phyloP scores from a whole-genome alignment of 1,140 invertebrate species.

The Pteromalus puparum region DNA sequence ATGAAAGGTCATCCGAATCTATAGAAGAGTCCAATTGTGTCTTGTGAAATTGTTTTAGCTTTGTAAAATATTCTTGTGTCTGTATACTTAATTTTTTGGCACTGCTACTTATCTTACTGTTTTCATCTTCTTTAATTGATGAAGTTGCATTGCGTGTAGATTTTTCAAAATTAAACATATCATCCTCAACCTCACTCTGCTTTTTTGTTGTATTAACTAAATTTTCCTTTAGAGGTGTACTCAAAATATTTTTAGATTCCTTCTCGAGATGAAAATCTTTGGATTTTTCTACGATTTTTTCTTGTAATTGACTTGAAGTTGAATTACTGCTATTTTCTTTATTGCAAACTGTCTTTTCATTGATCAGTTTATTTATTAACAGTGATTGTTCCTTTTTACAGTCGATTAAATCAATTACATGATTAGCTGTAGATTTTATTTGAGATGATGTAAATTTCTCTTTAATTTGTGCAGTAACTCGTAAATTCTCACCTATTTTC shows the following conservation, averaged over 20 bases:
- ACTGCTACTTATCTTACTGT: neutral
- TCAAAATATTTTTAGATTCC: neutral
- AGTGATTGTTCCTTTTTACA: neutral
- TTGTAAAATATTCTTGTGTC: neutral
- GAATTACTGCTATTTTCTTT: neutral
- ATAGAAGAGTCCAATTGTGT: neutral
- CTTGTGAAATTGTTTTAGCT: neutral
- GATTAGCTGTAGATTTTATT: neutral
- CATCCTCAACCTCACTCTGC: neutral
- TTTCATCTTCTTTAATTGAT: neutral
- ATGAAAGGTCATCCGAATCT: conserved; percentile 30
- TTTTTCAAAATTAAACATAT: conserved; percentile 22
- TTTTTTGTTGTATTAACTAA: neutral
- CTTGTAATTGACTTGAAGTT: neutral
- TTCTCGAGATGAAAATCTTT: neutral
- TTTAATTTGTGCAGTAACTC: neutral
- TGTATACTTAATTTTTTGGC: neutral
- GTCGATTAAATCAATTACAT: conserved; percentile 24
- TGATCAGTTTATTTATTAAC: neutral
- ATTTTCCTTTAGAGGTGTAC: neutral
- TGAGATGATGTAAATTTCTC: neutral
- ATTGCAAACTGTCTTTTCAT: neutral
- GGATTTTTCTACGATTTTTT: neutral
- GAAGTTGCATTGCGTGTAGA: neutral
- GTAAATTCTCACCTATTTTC: neutral